Evolutionary conservation across 1,140 invertebrate genomes (phyloP).

Genomic region (Hypothenemus hampei): DNA sequence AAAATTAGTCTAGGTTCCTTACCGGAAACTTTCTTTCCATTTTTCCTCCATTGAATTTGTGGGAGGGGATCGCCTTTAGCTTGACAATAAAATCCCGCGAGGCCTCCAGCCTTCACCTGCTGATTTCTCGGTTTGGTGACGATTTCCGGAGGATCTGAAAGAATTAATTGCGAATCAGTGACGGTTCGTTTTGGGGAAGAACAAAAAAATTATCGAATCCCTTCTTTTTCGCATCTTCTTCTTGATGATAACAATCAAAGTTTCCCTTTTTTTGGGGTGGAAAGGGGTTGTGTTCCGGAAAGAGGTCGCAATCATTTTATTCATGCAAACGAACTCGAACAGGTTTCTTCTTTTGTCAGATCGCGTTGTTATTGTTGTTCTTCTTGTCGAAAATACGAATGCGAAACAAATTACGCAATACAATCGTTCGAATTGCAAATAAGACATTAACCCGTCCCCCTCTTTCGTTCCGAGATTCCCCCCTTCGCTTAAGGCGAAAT

Average conservation of each 20-base stretch:
- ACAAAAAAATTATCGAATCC: background rate
- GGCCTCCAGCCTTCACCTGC: slow-evolving; percentile 81
- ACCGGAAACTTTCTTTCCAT: slow-evolving; percentile 78
- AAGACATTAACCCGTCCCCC: slow-evolving; percentile 14
- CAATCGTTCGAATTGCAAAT: slow-evolving; percentile 28
- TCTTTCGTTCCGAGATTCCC: no score
- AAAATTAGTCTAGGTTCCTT: no score
- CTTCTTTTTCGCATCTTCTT: background rate
- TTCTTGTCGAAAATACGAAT: background rate
- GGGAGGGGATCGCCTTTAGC: slow-evolving; percentile 85
- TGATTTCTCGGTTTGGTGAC: slow-evolving; percentile 79
- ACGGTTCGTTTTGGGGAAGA: background rate
- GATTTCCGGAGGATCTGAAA: slow-evolving; percentile 86
- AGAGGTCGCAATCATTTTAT: no score
- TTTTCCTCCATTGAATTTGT: slow-evolving; percentile 86
- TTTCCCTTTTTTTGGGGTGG: no score
- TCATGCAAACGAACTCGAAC: slow-evolving; percentile 8
- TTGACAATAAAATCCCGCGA: slow-evolving; percentile 92
- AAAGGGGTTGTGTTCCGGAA: no score
- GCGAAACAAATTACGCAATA: slow-evolving; percentile 22
- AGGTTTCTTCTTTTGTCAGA: slow-evolving; percentile 2
- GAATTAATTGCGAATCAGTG: slow-evolving; percentile 38
- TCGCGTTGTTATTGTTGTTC: no score
- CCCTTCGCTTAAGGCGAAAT: no score
- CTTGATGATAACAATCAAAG: no score